These are phyloP conservation scores for Hydra vulgaris DNA, from an alignment of 30 jellyfish, hydroid and myxozoan species.

Conservation along the genomic window DNA sequence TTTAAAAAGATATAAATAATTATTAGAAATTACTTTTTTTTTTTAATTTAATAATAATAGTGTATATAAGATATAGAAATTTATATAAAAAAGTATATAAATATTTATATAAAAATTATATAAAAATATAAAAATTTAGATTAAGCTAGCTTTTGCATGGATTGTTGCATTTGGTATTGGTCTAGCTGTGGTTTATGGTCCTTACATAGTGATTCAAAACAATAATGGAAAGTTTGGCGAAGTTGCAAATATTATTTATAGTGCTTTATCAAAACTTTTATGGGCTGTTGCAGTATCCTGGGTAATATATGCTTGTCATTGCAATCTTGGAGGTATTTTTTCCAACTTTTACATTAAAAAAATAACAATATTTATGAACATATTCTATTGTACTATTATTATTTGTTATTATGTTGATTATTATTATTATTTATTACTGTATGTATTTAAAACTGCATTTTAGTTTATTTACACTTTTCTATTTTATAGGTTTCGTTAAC, in stretches of 20 bases:
- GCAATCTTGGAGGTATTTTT: slow-evolving; percentile 62
- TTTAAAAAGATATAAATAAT: too few species aligned
- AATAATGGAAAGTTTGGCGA: slow-evolving; percentile 41
- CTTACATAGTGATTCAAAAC: slow-evolving; percentile 35
- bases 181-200: slow-evolving; percentile 60
- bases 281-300: slow-evolving; percentile 72
- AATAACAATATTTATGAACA: background rate
- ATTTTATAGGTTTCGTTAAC: slow-evolving; percentile 45
- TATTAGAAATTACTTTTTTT: too few species aligned
- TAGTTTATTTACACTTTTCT: background rate
- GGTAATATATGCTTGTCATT: slow-evolving; percentile 62
- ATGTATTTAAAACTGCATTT: too few species aligned
- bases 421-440: too few species aligned
- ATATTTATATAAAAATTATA: background rate
- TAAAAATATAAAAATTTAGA: background rate
- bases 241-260: slow-evolving; percentile 45
- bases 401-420: too few species aligned
- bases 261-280: slow-evolving; percentile 58
- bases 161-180: slow-evolving; percentile 35
- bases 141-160: slow-evolving; percentile 43
- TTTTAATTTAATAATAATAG: too few species aligned
- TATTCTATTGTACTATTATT: too few species aligned
- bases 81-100: too few species aligned
- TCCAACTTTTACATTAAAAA: background rate
- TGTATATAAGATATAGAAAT: too few species aligned